Conservation (phyloP, 2,888 invertebrate genomes). For the Scrobipalpa atriplicella region DNA sequence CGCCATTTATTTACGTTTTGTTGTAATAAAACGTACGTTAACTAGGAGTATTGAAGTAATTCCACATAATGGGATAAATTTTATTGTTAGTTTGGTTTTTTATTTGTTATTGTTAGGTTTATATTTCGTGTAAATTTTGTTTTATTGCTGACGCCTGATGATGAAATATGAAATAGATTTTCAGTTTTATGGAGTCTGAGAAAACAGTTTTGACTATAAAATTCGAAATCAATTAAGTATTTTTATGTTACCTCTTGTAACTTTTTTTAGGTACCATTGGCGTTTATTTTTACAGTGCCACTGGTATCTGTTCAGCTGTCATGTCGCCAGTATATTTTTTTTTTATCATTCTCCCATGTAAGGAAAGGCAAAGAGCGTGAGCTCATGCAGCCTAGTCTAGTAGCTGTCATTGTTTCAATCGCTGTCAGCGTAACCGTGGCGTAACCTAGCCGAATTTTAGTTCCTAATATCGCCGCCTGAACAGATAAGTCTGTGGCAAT, state of each 20-base stretch:
- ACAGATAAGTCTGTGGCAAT: too few species aligned
- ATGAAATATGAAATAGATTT: slow-evolving; percentile 8
- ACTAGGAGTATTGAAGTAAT: slow-evolving; percentile 38
- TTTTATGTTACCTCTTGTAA: neutral
- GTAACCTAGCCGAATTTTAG: too few species aligned
- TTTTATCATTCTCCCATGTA: too few species aligned
- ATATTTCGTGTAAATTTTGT: slow-evolving; percentile 36
- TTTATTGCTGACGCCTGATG: slow-evolving; percentile 19
- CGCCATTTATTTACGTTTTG: slow-evolving; percentile 57
- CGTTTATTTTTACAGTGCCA: too few species aligned
- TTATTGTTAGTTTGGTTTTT: slow-evolving; percentile 36
- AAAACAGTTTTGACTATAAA: neutral
- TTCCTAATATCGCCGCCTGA: too few species aligned
- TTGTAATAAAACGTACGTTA: slow-evolving; percentile 48
- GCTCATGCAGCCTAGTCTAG: too few species aligned
- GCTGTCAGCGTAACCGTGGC: too few species aligned
- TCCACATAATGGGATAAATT: slow-evolving; percentile 37
- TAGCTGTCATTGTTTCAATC: too few species aligned
- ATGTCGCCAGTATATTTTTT: too few species aligned
- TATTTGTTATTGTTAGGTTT: slow-evolving; percentile 41
- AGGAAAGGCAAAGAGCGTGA: too few species aligned
- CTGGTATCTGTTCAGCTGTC: too few species aligned
- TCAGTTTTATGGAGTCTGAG: neutral
- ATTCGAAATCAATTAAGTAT: neutral
- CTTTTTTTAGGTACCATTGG: neutral